Conservation (phyloP, 1,140 invertebrate species). For the Euwallacea fornicatus region DNA sequence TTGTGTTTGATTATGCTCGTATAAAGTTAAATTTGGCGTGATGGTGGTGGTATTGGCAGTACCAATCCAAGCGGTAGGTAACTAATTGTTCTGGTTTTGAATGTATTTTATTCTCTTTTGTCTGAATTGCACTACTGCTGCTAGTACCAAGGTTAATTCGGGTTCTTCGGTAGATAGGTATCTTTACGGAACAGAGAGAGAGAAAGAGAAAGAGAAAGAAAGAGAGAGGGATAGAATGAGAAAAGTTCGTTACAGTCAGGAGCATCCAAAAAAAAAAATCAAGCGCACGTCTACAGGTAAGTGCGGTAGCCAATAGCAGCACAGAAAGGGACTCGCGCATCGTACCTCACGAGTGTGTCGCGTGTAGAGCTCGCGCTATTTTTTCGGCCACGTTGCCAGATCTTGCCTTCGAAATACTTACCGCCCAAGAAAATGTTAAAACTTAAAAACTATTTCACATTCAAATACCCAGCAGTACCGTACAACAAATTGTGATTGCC, state of each 20-base stretch:
- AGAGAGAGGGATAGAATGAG: constrained; percentile 18
- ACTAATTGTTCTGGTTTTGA: too few species aligned
- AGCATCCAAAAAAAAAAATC: constrained; percentile 29
- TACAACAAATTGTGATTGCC: too few species aligned
- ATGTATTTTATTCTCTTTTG: too few species aligned
- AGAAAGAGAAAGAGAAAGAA: constrained; percentile 13
- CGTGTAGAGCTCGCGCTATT: constrained; percentile 41
- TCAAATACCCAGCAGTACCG: background rate
- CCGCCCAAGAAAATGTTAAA: background rate
- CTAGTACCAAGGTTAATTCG: too few species aligned
- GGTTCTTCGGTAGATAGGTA: too few species aligned
- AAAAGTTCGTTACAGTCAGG: constrained; percentile 37
- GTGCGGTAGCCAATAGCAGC: constrained; percentile 28
- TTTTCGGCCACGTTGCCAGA: constrained; percentile 8
- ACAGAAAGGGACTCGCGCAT: constrained; percentile 19
- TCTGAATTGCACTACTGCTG: too few species aligned
- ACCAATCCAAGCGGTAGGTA: too few species aligned
- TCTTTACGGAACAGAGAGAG: background rate
- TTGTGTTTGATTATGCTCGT: too few species aligned
- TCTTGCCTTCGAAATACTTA: background rate
- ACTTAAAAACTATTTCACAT: background rate
- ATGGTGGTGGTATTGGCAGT: too few species aligned
- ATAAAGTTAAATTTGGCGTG: too few species aligned
- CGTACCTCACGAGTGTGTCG: constrained; percentile 38
- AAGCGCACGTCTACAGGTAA: constrained; percentile 23